Conservation (phyloP, 1,140 invertebrate genomes). For the Drosophila kikkawai region DNA sequence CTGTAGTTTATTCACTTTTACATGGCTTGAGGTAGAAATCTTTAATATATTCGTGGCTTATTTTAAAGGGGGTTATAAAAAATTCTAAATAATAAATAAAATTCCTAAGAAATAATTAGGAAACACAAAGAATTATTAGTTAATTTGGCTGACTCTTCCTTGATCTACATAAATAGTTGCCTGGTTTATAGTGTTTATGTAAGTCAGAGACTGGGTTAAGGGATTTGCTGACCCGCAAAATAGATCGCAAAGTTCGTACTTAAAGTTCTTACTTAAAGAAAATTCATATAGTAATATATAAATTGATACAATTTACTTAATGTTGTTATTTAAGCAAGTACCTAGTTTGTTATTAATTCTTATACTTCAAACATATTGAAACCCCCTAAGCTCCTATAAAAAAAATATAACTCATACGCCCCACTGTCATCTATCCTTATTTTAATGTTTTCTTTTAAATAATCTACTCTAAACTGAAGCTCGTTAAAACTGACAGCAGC, state of each 20-base stretch:
- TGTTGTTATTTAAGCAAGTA: background rate
- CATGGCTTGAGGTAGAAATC: background rate
- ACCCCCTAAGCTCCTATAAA: no score
- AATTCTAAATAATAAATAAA: no score
- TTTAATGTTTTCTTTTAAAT: constrained; percentile 7
- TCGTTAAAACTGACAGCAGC: constrained; percentile 44
- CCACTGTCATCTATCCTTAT: constrained; percentile 1
- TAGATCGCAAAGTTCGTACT: background rate
- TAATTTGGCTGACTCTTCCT: no score
- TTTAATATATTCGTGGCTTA: background rate
- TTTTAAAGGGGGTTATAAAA: no score
- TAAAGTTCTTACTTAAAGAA: no score
- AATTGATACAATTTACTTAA: background rate
- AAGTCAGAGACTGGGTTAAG: no score
- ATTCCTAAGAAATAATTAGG: no score
- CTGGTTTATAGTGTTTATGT: no score
- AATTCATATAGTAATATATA: background rate
- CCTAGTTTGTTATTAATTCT: background rate
- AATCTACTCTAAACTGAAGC: constrained; percentile 14
- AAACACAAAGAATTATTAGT: no score
- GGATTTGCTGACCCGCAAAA: no score
- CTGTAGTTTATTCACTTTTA: background rate
- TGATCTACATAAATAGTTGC: no score
- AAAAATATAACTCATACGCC: background rate
- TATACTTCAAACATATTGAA: background rate